Evolutionary conservation across 92 coral and sea anemone genomes (phyloP).

Genomic region (Virgularia gustaviana): DNA sequence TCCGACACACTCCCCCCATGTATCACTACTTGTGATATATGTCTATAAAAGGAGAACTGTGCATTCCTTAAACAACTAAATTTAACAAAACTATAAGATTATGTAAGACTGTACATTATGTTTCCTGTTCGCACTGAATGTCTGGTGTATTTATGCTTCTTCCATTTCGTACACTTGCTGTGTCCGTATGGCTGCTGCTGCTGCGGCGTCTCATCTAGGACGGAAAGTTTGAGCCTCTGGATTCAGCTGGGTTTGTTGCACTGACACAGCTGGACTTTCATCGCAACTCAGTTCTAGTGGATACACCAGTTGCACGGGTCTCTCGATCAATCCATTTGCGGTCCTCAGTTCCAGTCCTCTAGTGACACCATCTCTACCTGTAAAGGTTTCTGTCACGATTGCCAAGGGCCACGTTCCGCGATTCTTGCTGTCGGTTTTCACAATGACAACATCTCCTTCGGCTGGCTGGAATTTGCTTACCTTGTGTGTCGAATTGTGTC

Average conservation of each 20-base stretch:
- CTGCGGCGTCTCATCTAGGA: conserved; percentile 6
- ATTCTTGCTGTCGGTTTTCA: conserved; percentile 43
- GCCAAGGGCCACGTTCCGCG: conserved; percentile 45
- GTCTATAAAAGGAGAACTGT: too few species aligned
- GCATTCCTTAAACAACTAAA: too few species aligned
- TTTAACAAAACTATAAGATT: too few species aligned
- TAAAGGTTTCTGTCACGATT: conserved; percentile 31
- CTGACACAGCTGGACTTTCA: too few species aligned
- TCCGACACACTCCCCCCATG: too few species aligned
- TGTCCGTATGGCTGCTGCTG: background rate
- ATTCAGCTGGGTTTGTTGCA: background rate
- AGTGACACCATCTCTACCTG: conserved; percentile 33
- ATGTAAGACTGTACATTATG: too few species aligned
- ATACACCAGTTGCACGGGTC: background rate
- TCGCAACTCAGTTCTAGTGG: background rate
- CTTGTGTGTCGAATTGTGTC: conserved; percentile 41
- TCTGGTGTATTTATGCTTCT: background rate
- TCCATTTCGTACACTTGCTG: background rate
- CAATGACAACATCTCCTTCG: conserved; percentile 34
- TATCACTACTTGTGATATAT: too few species aligned
- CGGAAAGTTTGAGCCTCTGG: background rate
- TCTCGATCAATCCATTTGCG: background rate
- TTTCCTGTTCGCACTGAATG: too few species aligned
- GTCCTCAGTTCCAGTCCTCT: conserved; percentile 38
- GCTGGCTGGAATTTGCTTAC: conserved; percentile 37